Evolutionary conservation across 2,113 vertebrate species (phyloP).

Genomic region (Enhydra lutris): DNA sequence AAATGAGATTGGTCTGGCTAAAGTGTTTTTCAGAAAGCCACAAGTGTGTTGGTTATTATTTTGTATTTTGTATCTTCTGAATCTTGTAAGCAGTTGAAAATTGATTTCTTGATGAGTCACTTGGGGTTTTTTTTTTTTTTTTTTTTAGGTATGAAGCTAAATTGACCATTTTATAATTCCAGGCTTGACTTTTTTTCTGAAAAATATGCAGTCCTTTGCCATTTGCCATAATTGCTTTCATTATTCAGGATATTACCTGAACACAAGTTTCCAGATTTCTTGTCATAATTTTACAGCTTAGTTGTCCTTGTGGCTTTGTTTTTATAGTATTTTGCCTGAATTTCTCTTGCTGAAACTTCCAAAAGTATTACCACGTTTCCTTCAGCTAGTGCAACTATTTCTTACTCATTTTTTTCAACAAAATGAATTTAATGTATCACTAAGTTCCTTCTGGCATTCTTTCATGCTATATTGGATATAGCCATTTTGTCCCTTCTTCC

Average conservation of each 20-base stretch:
- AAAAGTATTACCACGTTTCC: neutral
- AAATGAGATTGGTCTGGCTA: neutral
- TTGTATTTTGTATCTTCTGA: neutral
- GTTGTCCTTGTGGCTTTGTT: neutral
- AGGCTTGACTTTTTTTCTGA: neutral
- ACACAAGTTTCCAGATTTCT: neutral
- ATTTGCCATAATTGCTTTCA: neutral
- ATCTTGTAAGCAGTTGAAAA: neutral
- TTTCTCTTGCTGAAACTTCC: neutral
- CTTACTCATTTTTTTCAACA: neutral
- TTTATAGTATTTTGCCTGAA: neutral
- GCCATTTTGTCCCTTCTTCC: neutral
- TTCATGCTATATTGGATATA: neutral
- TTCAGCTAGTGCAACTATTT: neutral
- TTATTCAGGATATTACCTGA: neutral
- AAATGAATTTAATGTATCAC: neutral
- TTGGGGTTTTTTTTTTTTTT: neutral
- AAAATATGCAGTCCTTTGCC: neutral
- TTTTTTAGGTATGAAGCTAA: neutral
- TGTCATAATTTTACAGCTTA: neutral
- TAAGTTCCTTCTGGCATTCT: neutral
- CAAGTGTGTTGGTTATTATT: neutral
- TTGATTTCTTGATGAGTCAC: neutral
- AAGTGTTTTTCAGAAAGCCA: neutral
- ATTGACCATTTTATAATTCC: constrained; percentile 36